phyloP scores from a whole-genome alignment of 2,797 vertebrate genomes.

The Lithobates sylvaticus region DNA sequence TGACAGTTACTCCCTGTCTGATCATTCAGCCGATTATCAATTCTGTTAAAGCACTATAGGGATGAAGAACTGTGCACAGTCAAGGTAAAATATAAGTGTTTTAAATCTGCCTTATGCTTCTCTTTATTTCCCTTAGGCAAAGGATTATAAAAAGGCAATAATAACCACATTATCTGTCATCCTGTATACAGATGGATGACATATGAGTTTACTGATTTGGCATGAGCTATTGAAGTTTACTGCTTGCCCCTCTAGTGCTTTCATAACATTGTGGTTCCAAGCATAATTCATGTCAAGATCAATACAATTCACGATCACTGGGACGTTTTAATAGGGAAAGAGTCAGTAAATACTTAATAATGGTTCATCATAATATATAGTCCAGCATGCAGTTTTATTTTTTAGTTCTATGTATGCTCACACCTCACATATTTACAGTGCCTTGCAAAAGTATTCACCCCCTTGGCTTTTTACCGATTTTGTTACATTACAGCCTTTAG shows the following conservation, averaged over 20 bases:
- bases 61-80: not conserved
- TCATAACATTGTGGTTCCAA: not conserved
- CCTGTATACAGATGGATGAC: not conserved
- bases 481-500: too few species aligned
- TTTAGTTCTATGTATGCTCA: not conserved
- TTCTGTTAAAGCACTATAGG: not conserved
- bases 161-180: not conserved
- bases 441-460: too few species aligned
- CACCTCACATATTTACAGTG: not conserved
- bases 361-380: constrained; percentile 18
- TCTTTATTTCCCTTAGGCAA: not conserved
- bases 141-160: not conserved
- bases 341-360: not conserved
- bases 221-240: not conserved
- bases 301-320: constrained; percentile 20
- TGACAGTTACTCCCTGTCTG: too few species aligned
- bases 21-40: too few species aligned
- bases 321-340: constrained; percentile 19
- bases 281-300: constrained; percentile 26
- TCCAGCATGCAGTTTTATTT: constrained; percentile 3
- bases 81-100: not conserved
- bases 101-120: not conserved
- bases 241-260: not conserved
- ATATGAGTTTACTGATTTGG: not conserved
- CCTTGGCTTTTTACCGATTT: too few species aligned